phyloP scores from a whole-genome alignment of 2,888 invertebrate genomes.

The Arctia plantaginis region DNA sequence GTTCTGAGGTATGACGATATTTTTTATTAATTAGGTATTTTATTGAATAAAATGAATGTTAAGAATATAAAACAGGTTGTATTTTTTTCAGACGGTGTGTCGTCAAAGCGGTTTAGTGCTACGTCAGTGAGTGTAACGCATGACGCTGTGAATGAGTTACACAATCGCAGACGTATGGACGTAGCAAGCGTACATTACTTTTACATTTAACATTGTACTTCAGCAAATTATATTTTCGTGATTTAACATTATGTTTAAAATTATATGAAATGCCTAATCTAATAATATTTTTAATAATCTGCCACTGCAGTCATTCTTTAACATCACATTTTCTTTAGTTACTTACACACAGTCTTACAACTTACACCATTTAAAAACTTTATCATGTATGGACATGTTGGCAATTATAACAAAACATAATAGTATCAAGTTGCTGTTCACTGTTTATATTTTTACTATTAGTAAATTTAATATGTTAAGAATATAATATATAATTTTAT shows the following conservation, averaged over 20 bases:
- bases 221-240: neutral
- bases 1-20: neutral
- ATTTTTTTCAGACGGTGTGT: constrained; percentile 32
- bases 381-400: neutral
- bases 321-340: neutral
- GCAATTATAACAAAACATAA: neutral
- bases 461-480: neutral
- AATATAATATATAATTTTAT: neutral
- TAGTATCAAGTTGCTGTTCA: neutral
- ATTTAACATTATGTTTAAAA: neutral
- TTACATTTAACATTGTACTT: neutral
- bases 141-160: constrained; percentile 55
- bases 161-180: constrained; percentile 39
- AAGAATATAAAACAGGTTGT: constrained; percentile 3
- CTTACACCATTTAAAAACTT: neutral
- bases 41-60: neutral
- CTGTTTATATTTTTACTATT: neutral
- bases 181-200: constrained; percentile 4
- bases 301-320: neutral
- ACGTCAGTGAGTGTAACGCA: constrained; percentile 58
- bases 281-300: neutral
- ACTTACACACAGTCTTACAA: neutral
- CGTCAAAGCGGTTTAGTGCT: constrained; percentile 28
- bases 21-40: neutral
- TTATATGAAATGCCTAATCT: neutral